Conservation (phyloP, 2,797 vertebrate genomes). For the Gambelia wislizenii region DNA sequence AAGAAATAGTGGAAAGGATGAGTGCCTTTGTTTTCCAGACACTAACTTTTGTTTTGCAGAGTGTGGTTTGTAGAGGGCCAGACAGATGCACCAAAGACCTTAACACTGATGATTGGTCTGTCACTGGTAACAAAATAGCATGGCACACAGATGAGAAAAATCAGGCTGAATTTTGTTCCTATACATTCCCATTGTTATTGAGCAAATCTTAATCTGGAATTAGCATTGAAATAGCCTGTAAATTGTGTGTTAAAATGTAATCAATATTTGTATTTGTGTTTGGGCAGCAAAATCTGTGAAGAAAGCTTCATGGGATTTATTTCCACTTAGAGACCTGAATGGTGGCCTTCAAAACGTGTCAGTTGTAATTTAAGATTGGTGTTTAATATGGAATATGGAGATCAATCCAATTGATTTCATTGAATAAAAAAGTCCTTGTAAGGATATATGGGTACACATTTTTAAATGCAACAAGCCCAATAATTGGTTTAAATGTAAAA, state of each 20-base stretch:
- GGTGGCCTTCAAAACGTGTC: conserved; percentile 71
- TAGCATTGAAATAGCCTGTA: conserved; percentile 61
- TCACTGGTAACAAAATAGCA: not conserved
- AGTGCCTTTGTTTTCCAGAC: not conserved
- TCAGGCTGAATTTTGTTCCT: conserved; percentile 50
- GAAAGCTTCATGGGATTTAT: conserved; percentile 66
- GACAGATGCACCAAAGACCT: not conserved
- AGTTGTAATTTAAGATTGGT: conserved; percentile 73
- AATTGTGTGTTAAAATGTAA: conserved; percentile 72
- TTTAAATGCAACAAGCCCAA: conserved; percentile 75
- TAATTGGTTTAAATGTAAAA: conserved; percentile 81
- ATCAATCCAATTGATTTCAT: conserved; percentile 77
- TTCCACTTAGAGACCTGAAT: conserved; percentile 59
- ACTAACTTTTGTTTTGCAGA: not conserved
- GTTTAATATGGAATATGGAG: conserved; percentile 77
- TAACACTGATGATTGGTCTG: conserved; percentile 2
- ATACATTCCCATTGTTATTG: conserved; percentile 61
- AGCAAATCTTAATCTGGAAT: conserved; percentile 63
- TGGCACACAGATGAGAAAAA: conserved; percentile 36
- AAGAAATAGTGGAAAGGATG: not conserved
- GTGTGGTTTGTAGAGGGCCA: not conserved
- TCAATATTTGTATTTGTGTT: conserved; percentile 74
- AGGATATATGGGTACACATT: conserved; percentile 72
- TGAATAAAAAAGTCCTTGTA: conserved; percentile 75
- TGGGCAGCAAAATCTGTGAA: conserved; percentile 64